phyloP scores from a whole-genome alignment of 2,888 invertebrate genomes.

The Therioaphis trifolii region DNA sequence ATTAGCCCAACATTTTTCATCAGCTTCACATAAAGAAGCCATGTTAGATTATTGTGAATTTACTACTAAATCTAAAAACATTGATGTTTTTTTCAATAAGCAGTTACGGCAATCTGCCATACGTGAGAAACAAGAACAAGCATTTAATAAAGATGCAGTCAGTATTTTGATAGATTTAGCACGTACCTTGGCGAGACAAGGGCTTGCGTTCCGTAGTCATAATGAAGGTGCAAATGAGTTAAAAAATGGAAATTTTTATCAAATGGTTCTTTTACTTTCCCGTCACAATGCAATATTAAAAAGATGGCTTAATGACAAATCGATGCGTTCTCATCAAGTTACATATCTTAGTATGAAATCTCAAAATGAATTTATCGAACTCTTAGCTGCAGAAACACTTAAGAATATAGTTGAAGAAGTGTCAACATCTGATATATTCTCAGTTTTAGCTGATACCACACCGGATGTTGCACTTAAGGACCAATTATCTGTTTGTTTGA shows the following conservation, averaged over 20 bases:
- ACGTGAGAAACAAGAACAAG: slow-evolving; percentile 25
- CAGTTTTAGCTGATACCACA: slow-evolving; percentile 30
- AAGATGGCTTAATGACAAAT: slow-evolving; percentile 7
- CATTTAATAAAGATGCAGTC: slow-evolving; percentile 26
- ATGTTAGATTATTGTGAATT: slow-evolving; percentile 38
- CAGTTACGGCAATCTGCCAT: slow-evolving; percentile 25
- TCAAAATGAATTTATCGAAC: slow-evolving; percentile 6
- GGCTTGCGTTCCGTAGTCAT: slow-evolving; percentile 23
- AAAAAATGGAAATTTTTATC: slow-evolving; percentile 32
- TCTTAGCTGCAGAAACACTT: neutral
- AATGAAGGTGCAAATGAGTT: slow-evolving; percentile 1
- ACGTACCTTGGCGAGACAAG: slow-evolving; percentile 30
- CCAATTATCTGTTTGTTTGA: slow-evolving; percentile 38
- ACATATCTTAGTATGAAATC: slow-evolving; percentile 17
- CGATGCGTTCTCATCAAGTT: slow-evolving; percentile 17
- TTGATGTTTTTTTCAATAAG: slow-evolving; percentile 25
- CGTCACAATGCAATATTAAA: neutral
- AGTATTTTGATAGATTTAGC: slow-evolving; percentile 19
- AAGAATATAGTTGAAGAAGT: neutral
- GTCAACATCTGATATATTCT: slow-evolving; percentile 28
- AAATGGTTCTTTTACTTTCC: slow-evolving; percentile 7
- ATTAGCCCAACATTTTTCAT: slow-evolving; percentile 43
- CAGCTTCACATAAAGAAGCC: slow-evolving; percentile 10
- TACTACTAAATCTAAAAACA: slow-evolving; percentile 23
- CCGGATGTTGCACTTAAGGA: neutral